Evolutionary conservation across 2,888 invertebrate genomes (phyloP), one percentile per base, ranked within the genome.

Genomic region (Catocala nupta): DNA sequence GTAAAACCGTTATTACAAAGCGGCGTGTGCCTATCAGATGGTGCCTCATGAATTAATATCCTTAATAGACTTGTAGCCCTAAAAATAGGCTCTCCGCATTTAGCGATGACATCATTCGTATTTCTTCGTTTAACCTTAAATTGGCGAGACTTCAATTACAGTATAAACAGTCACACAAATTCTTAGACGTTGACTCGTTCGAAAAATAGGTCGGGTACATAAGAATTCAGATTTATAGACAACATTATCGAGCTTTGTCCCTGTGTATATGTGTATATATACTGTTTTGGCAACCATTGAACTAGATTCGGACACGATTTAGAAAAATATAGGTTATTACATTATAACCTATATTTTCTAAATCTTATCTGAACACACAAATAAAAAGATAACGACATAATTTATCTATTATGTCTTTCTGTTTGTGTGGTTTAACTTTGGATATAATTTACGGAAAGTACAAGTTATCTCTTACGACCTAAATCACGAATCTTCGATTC

Each of bases 151-250:
- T 74, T 78, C 76, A 83, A 84, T 82, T 81, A 73, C 61, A 61
- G 63, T 70, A 72, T 73, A 70, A 73, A 71, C 70, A 68, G 59
- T 68, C 65, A 34, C 55, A 70, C 54, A 65, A 68, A 83, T 82
- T 82, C 80, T 77, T 81, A 83, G 81, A 83, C 83, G 76, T 73
- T 80, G 77, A 80, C 64, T 81, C 78, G 73, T 25, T 44, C 43
- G 70, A 55, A 58, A 78, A 74, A 75, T 77, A 73, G 71, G 75
- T 69, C 75, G 52, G 63, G 47, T 25, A 6, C 48, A 13, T n/a
- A 53, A 55, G 13, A 54, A 47, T 59, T 62, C 42, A 61, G 55
- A 59, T 69, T 64, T 56, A 66, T 53, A 59, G 45, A 43, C 45
- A 56, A 16, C n/a, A 16, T 25, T 16, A 47, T 25, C 34, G 47